These are phyloP conservation scores for Clunio marinus DNA, from an alignment of 2,888 invertebrate species.

Conservation along the genomic window DNA sequence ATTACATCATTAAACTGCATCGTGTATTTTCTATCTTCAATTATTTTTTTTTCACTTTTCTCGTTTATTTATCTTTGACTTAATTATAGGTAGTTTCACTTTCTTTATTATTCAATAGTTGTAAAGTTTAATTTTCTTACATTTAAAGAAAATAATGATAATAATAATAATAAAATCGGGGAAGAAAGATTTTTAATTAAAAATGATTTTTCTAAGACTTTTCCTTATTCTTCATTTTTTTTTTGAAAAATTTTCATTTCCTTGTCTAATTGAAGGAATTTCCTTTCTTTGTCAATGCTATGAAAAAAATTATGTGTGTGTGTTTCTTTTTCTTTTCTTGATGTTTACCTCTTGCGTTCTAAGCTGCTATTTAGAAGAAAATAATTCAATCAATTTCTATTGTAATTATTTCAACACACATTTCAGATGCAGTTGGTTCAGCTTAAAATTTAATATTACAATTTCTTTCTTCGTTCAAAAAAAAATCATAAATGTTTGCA, in stretches of 20 bases:
- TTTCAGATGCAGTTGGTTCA: background rate
- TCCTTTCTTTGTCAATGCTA: no score
- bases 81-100: constrained; percentile 17
- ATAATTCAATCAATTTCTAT: constrained; percentile 15
- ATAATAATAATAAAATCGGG: background rate
- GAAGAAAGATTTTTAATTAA: background rate
- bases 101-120: constrained; percentile 12
- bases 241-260: background rate
- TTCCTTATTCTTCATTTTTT: background rate
- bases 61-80: constrained; percentile 3
- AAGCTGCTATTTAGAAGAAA: constrained; percentile 1
- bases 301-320: background rate
- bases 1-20: constrained; percentile 27
- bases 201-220: background rate
- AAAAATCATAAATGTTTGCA: background rate
- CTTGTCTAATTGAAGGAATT: no score
- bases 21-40: constrained; percentile 7
- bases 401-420: constrained; percentile 14
- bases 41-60: background rate
- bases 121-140: constrained; percentile 20
- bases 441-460: constrained; percentile 23
- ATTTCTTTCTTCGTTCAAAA: background rate
- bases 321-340: no score
- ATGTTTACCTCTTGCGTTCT: no score
- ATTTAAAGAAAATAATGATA: background rate